Evolutionary conservation across 2,797 vertebrate genomes (phyloP).

Genomic region (Enteromius mattozi): DNA sequence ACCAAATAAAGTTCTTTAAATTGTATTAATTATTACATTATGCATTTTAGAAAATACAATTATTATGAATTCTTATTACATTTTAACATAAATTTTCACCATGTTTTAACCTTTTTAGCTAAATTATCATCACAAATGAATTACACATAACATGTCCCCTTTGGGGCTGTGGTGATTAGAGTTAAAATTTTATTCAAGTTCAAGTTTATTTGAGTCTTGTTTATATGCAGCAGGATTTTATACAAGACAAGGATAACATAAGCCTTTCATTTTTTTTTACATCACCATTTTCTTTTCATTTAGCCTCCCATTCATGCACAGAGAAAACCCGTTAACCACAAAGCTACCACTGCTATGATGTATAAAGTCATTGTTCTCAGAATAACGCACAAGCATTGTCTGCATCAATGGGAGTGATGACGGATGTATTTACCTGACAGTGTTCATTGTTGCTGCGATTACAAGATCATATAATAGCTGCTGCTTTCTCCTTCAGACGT

Average conservation of each 20-base stretch:
- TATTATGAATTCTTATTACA: too few relatives aligned
- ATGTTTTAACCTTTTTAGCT: too few relatives aligned
- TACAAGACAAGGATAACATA: background rate
- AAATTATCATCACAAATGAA: too few relatives aligned
- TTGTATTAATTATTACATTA: too few relatives aligned
- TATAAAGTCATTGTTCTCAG: constrained; percentile 1
- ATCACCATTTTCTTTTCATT: background rate
- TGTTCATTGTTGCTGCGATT: background rate
- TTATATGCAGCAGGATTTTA: background rate
- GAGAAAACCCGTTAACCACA: constrained; percentile 24
- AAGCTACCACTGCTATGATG: background rate
- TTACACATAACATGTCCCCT: background rate
- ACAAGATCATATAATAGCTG: background rate
- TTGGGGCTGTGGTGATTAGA: background rate
- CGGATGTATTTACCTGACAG: background rate
- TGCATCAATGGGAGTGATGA: constrained; percentile 4
- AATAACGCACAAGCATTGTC: background rate
- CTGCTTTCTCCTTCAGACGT: constrained; percentile 2
- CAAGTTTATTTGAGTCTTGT: background rate
- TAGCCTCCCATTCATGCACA: background rate
- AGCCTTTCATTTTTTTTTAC: background rate
- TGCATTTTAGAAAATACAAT: too few relatives aligned
- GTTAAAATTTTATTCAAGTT: background rate
- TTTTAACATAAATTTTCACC: too few relatives aligned
- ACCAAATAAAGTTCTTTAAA: too few relatives aligned